phyloP scores from a whole-genome alignment of 1,140 invertebrate species.

The Mylabris phalerata region DNA sequence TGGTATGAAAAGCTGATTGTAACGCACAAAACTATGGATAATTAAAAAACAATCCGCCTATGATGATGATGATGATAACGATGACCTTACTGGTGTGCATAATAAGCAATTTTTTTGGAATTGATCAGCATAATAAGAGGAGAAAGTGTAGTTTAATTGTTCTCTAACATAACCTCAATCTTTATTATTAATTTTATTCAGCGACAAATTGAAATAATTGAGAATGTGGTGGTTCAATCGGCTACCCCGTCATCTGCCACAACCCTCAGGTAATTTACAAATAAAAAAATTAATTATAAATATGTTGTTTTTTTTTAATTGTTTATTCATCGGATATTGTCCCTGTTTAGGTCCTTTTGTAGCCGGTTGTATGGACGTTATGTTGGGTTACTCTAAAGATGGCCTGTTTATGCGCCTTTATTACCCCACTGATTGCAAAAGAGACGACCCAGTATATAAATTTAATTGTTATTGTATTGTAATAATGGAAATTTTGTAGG shows the following conservation, averaged over 20 bases:
- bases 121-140: background rate
- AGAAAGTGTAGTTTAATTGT: background rate
- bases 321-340: background rate
- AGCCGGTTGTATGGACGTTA: slow-evolving; percentile 44
- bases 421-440: slow-evolving; percentile 41
- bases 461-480: background rate
- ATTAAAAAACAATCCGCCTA: too few species aligned
- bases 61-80: too few species aligned
- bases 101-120: too few species aligned
- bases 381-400: slow-evolving; percentile 40
- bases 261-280: slow-evolving; percentile 29
- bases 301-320: background rate
- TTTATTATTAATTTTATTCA: background rate
- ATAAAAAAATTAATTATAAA: background rate
- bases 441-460: slow-evolving; percentile 30
- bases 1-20: too few species aligned
- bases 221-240: slow-evolving; percentile 26
- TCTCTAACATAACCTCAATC: background rate
- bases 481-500: background rate
- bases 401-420: slow-evolving; percentile 43
- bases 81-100: too few species aligned
- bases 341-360: slow-evolving; percentile 39
- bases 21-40: too few species aligned
- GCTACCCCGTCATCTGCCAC: slow-evolving; percentile 30
- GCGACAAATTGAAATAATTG: too few species aligned